Conservation (phyloP, 1,140 invertebrate genomes). For the Drosophila repletoides region DNA sequence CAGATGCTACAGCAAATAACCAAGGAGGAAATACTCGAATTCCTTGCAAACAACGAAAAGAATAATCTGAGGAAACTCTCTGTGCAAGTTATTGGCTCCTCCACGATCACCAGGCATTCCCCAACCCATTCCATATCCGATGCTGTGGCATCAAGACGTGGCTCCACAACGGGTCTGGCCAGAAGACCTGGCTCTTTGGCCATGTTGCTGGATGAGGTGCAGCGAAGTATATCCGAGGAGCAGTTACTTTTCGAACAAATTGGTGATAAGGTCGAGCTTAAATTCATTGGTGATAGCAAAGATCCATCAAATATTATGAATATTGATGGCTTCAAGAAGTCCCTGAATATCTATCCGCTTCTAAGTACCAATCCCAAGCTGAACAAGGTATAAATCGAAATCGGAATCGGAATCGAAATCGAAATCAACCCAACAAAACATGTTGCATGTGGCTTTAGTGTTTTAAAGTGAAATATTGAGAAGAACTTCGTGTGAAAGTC, state of each 20-base stretch:
- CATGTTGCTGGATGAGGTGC: slow-evolving; percentile 28
- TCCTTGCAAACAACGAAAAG: slow-evolving; percentile 31
- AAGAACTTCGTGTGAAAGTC: too few relatives aligned
- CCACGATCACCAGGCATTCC: not conserved
- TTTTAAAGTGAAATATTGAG: too few relatives aligned
- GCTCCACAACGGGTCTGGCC: not conserved
- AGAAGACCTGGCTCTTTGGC: slow-evolving; percentile 18
- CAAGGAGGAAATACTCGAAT: slow-evolving; percentile 25
- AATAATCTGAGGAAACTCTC: slow-evolving; percentile 51
- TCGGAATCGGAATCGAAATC: too few relatives aligned
- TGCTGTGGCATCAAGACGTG: not conserved
- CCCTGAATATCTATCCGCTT: slow-evolving; percentile 75
- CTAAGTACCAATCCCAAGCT: slow-evolving; percentile 47
- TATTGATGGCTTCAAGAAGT: slow-evolving; percentile 67
- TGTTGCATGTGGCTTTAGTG: too few relatives aligned
- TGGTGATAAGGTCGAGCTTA: slow-evolving; percentile 41
- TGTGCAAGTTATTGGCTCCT: slow-evolving; percentile 48
- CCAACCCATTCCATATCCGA: slow-evolving; percentile 6
- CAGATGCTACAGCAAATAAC: slow-evolving; percentile 17
- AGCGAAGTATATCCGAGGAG: slow-evolving; percentile 33
- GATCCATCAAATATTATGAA: slow-evolving; percentile 56
- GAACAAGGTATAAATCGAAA: too few relatives aligned
- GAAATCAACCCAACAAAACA: too few relatives aligned
- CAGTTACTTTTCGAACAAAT: slow-evolving; percentile 47
- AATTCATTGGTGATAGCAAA: slow-evolving; percentile 46